phyloP scores from a whole-genome alignment of 2,888 invertebrate genomes.

The Loripinus fragilis region DNA sequence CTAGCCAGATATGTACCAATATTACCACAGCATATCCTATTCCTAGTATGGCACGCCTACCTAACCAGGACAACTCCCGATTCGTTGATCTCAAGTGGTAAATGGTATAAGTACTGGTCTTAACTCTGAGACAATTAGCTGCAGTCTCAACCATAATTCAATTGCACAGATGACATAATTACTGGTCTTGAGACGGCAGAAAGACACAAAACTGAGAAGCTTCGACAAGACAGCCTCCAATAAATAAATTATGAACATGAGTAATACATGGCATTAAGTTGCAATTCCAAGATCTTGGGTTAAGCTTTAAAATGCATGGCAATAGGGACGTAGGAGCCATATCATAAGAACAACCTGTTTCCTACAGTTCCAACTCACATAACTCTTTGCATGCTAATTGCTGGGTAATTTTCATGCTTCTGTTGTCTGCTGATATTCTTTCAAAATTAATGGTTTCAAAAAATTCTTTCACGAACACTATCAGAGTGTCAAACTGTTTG shows the following conservation, averaged over 20 bases:
- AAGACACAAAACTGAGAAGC: conserved; percentile 2
- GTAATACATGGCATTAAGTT: conserved; percentile 6
- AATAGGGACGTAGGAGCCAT: no score
- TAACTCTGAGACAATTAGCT: conserved; percentile 3
- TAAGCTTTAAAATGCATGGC: conserved; percentile 17
- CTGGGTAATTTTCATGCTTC: no score
- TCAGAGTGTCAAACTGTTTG: no score
- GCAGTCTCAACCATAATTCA: neutral
- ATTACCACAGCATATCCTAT: neutral
- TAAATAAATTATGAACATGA: conserved; percentile 13
- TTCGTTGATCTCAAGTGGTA: neutral
- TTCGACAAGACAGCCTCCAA: conserved; percentile 17
- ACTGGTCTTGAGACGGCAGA: conserved; percentile 21
- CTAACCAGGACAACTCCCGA: neutral
- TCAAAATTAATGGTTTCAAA: no score
- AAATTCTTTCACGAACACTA: no score
- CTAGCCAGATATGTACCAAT: neutral
- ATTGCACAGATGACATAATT: conserved; percentile 1
- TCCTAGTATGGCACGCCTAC: conserved; percentile 1
- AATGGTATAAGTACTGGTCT: conserved; percentile 1
- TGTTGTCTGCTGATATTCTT: no score
- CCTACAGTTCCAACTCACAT: no score
- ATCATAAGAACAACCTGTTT: no score
- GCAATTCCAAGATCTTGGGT: conserved; percentile 16
- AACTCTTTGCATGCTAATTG: no score